Conservation (phyloP, 2,113 vertebrate genomes). For the Isurus oxyrinchus region DNA sequence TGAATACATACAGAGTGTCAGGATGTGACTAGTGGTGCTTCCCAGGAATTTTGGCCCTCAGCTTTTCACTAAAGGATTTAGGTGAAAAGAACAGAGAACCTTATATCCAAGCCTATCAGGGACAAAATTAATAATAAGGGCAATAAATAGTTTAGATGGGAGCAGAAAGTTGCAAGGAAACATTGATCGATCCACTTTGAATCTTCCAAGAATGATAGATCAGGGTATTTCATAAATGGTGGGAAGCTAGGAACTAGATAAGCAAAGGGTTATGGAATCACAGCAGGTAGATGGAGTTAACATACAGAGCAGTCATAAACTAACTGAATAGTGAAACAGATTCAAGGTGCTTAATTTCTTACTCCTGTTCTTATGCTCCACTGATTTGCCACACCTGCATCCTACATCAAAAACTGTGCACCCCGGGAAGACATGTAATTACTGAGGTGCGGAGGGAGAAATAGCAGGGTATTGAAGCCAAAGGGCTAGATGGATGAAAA, state of each 20-base stretch:
- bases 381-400: background rate
- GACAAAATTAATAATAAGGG: background rate
- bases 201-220: background rate
- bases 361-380: background rate
- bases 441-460: background rate
- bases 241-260: background rate
- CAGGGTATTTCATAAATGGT: background rate
- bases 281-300: background rate
- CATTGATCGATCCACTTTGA: background rate
- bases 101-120: background rate
- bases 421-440: background rate
- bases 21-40: background rate
- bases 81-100: background rate
- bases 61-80: background rate
- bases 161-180: background rate
- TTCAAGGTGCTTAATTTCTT: background rate
- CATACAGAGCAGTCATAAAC: background rate
- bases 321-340: background rate
- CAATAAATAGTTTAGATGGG: background rate
- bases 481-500: background rate
- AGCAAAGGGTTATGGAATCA: background rate
- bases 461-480: background rate
- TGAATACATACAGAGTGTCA: background rate
- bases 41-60: background rate
- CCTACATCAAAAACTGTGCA: background rate